These are phyloP conservation scores for Ceratina japonica DNA, from an alignment of 1,140 invertebrate genomes.

Conservation along the genomic window DNA sequence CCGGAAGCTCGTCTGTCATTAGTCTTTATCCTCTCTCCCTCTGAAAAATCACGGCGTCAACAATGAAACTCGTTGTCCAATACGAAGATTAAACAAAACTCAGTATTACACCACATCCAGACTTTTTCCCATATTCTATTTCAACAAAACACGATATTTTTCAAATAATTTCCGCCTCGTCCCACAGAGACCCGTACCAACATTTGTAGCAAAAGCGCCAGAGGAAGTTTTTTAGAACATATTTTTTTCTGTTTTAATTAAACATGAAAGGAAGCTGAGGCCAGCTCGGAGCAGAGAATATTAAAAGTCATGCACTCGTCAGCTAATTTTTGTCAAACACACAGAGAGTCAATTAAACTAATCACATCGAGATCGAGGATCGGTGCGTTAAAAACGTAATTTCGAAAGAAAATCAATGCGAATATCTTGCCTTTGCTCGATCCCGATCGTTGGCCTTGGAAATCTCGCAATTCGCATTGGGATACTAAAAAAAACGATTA, in stretches of 20 bases:
- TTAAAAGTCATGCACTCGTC: background rate
- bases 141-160: background rate
- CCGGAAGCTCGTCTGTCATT: conserved; percentile 63
- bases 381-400: background rate
- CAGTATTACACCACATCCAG: too few relatives aligned
- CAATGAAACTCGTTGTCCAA: too few relatives aligned
- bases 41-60: conserved; percentile 38
- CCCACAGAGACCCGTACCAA: too few relatives aligned
- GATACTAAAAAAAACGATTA: conserved; percentile 5
- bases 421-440: conserved; percentile 46
- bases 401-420: background rate
- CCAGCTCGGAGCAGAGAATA: background rate
- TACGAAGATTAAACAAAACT: too few relatives aligned
- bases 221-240: background rate
- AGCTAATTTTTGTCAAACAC: background rate
- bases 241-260: background rate
- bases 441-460: conserved; percentile 8
- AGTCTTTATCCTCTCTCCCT: conserved; percentile 56
- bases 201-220: background rate
- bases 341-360: background rate
- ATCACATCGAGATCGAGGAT: background rate
- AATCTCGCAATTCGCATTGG: too few relatives aligned
- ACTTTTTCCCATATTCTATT: background rate
- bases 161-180: background rate
- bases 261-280: conserved; percentile 5